Base-by-base conservation (phyloP, 1,140 invertebrate species). In the Belonocnema kinseyi region DNA sequence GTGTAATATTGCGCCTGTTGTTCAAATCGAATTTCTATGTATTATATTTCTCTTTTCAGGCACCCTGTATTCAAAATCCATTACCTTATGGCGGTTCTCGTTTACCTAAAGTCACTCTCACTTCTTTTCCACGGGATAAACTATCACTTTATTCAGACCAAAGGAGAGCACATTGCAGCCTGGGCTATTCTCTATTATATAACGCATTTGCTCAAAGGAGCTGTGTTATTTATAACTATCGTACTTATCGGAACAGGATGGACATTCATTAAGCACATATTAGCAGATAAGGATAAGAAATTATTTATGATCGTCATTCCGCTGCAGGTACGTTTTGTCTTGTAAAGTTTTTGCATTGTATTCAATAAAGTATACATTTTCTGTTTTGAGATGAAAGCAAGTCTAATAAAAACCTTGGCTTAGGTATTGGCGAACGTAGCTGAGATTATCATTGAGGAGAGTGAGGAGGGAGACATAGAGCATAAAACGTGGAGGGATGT, bases 261-360 rank as follows among this genome's bases (percentile, higher is more conserved):
- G 97, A 98, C 98, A 40, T 99, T 99, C 87, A 98, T 99, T 73
- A 99, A 99, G 89, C 97, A 99, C 86, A 97, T 99, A 80, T 92
- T 99, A 4, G 97, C 97, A 10, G 97, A 99, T 80, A 95, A 97
- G 80, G 99, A 99, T 85, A 99, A 99, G 90, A 99, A 98, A 88
- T 94, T 99, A n/a, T 99, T 99, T 87, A 97, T 99, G 95, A 96
- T 99, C 86, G 97, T 99, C 50, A 98, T 99, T 86, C 98, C 98
- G 12, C 91, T 99, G 51, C 98, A 99, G 94, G 98, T 98, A 77
- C 66, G n/a, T 71, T 70, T 74, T 52, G 72, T 75, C 8, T 53
- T 73, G 19, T 52, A 66, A 10, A 52, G 51, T 3, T 74, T 73
- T 46, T 33, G 40, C n/a, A 2, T 54, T 56, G 11, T 76, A 46